phyloP scores from a whole-genome alignment of 2,888 invertebrate genomes.

The Loripinus fragilis region DNA sequence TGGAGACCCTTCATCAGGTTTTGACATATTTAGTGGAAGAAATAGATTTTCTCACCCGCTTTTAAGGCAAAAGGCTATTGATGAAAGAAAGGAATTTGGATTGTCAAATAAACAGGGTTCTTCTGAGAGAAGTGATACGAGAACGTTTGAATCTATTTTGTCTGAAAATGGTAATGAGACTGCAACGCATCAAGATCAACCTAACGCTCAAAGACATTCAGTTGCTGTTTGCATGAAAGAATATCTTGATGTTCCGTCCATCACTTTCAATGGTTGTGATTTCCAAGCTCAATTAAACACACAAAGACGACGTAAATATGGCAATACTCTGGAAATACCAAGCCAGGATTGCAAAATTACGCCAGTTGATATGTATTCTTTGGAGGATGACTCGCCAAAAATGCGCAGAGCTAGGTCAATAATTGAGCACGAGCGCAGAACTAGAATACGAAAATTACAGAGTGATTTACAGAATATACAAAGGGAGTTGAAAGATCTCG shows the following conservation, averaged over 20 bases:
- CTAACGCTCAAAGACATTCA: constrained; percentile 4
- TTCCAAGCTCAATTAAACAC: neutral
- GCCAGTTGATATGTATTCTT: constrained; percentile 28
- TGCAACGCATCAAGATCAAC: neutral
- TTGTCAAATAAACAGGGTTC: constrained; percentile 28
- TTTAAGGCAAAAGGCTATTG: constrained; percentile 51
- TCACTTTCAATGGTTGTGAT: constrained; percentile 38
- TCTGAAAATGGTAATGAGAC: constrained; percentile 43
- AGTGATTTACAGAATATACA: constrained; percentile 68
- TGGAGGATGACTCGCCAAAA: constrained; percentile 31
- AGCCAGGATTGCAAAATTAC: constrained; percentile 29
- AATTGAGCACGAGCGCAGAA: constrained; percentile 65
- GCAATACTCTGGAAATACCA: constrained; percentile 35
- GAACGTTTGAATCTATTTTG: constrained; percentile 45
- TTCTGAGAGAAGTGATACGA: constrained; percentile 52
- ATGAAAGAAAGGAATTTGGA: constrained; percentile 25
- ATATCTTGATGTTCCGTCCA: constrained; percentile 20
- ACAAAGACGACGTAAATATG: constrained; percentile 26
- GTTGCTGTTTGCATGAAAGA: constrained; percentile 2
- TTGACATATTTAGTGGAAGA: neutral
- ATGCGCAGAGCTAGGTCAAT: constrained; percentile 45
- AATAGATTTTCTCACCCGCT: constrained; percentile 48
- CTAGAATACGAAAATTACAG: constrained; percentile 67
- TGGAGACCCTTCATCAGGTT: constrained; percentile 5
- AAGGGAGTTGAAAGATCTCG: constrained; percentile 66